These are phyloP conservation scores for Sphenopsis melanotis DNA, from an alignment of 2,797 vertebrate species.

Conservation along the genomic window DNA sequence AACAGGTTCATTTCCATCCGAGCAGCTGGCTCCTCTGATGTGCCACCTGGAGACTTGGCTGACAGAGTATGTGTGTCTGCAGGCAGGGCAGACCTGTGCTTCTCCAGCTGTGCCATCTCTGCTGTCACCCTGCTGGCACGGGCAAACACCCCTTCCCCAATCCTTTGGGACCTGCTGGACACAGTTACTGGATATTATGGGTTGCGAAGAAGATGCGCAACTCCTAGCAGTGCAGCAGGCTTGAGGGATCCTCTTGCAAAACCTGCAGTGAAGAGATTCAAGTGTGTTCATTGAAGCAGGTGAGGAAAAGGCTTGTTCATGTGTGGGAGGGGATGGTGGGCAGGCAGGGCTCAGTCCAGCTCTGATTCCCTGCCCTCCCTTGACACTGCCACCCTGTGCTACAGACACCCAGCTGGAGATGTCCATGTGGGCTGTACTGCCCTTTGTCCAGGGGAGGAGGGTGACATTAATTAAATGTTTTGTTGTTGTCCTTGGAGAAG, in stretches of 20 bases:
- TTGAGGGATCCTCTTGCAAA: not conserved
- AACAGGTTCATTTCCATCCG: not conserved
- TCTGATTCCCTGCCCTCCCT: not conserved
- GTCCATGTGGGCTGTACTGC: not conserved
- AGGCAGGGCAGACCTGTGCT: not conserved
- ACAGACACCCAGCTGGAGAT: not conserved
- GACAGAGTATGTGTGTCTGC: not conserved
- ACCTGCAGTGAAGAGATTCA: not conserved
- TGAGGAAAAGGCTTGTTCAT: not conserved
- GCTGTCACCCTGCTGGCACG: not conserved
- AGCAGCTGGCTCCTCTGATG: slow-evolving; percentile 2
- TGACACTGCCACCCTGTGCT: not conserved
- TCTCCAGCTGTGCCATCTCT: not conserved
- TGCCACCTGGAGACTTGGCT: not conserved
- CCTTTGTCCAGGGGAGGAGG: not conserved
- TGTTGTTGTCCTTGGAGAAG: not conserved
- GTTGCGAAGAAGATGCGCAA: not conserved
- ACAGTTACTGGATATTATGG: not conserved
- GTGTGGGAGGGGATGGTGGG: not conserved
- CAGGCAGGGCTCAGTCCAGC: not conserved
- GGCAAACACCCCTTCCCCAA: rapidly evolving
- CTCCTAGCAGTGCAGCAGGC: not conserved
- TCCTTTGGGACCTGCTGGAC: not conserved
- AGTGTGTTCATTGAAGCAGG: not conserved
- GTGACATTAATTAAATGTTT: not conserved